These are phyloP conservation scores for Poecile atricapillus DNA, from an alignment of 2,113 vertebrate species.

Conservation along the genomic window DNA sequence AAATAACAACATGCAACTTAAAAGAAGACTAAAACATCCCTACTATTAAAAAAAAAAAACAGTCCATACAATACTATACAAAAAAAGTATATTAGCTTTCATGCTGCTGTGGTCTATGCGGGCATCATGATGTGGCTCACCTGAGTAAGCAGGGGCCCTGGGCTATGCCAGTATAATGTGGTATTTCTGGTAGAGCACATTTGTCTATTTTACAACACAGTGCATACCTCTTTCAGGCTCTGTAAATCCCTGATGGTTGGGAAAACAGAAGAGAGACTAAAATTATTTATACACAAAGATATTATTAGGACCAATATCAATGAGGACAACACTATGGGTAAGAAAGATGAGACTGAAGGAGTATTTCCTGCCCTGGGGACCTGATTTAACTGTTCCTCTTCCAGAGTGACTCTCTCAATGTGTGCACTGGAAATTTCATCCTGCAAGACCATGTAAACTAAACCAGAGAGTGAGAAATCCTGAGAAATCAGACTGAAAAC, in stretches of 20 bases:
- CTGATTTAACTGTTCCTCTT: background rate
- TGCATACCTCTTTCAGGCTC: background rate
- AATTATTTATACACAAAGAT: background rate
- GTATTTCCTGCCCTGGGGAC: background rate
- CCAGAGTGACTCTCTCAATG: background rate
- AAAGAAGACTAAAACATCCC: background rate
- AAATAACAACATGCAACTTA: background rate
- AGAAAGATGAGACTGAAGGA: background rate
- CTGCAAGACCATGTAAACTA: background rate
- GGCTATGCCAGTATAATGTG: background rate
- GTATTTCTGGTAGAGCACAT: background rate
- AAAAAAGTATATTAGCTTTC: background rate
- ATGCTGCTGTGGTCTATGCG: background rate
- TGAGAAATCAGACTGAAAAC: background rate
- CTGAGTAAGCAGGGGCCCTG: background rate
- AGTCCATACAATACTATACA: background rate
- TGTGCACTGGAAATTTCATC: background rate
- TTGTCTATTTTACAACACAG: background rate
- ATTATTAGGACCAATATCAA: background rate
- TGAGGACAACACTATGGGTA: background rate
- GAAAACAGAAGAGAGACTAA: background rate
- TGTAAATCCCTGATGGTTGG: background rate
- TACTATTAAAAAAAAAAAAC: background rate
- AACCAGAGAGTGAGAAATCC: background rate
- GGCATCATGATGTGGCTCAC: fast-evolving